Evolutionary conservation across 2,888 invertebrate species (phyloP).

Genomic region (Tenodera sinensis): DNA sequence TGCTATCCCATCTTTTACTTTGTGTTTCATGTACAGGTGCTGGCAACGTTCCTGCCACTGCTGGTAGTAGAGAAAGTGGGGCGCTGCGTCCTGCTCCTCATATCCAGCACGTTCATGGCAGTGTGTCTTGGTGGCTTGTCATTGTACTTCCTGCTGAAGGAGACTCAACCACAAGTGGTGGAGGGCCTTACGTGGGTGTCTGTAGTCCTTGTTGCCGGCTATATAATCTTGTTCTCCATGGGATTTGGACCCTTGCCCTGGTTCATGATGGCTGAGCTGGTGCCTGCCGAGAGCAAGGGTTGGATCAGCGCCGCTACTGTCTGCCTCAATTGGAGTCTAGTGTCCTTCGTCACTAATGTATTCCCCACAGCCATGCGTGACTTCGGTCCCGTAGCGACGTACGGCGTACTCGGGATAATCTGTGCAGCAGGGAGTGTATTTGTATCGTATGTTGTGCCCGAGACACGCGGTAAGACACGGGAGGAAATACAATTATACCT

Average conservation of each 20-base stretch:
- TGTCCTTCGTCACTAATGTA: conserved; percentile 67
- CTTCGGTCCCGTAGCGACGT: conserved; percentile 5
- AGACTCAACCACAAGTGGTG: conserved; percentile 42
- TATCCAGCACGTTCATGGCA: conserved; percentile 70
- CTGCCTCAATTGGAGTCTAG: conserved; percentile 50
- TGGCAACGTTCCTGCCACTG: conserved; percentile 66
- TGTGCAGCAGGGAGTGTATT: conserved; percentile 21
- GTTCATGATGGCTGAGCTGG: conserved; percentile 74
- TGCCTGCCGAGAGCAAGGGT: conserved; percentile 67
- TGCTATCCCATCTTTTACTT: background rate
- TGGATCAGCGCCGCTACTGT: conserved; percentile 72
- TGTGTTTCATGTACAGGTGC: background rate
- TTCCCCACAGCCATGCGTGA: conserved; percentile 47
- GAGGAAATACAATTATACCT: conserved; percentile 9
- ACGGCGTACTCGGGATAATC: conserved; percentile 19
- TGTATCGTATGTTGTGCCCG: conserved; percentile 25
- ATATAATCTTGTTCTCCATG: conserved; percentile 63
- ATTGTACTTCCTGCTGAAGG: conserved; percentile 62
- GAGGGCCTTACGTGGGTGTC: conserved; percentile 67
- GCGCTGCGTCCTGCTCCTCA: conserved; percentile 64
- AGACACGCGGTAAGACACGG: conserved; percentile 19
- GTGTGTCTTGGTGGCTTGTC: conserved; percentile 66
- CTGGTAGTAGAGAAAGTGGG: conserved; percentile 75
- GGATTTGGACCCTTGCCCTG: conserved; percentile 81
- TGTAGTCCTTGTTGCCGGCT: conserved; percentile 58